Evolutionary conservation across 2,888 invertebrate species (phyloP), one percentile per base, ranked within the genome.

Genomic region (Eutolmus rufibarbis): DNA sequence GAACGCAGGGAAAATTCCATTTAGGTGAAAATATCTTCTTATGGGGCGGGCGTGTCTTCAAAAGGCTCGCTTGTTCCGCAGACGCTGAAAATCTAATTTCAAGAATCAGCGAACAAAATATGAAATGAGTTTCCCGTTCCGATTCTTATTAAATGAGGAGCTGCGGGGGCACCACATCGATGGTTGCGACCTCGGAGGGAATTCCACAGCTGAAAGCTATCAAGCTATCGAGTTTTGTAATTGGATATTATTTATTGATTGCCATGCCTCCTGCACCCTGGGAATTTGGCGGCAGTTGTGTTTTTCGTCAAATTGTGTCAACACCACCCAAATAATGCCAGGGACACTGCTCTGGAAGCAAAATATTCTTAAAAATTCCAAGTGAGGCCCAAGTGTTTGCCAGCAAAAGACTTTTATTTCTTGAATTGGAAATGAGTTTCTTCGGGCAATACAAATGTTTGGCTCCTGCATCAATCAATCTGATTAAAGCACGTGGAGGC

Each of bases 121-220:
- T 87, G 87, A 88, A 88, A 88, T 87, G 87, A 88, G 87, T 88
- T 87, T 88, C 79, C 76, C 74, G 79, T 85, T 76, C 76, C 74
- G 74, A 40, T 85, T 74, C 85, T 74, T 74, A 85, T 85, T 85
- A 74, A 74, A 85, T 85, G 66, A 74, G 37, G 74, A 85, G 12
- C 84, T 37, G 19, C n/a, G 40, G 51, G 51, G 31, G 37, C 19
- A 23, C 23, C 19, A 23, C 1, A 37, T 74, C 16, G 84, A 84
- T 56, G 84, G 28, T 43, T 37, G 3, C 34, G 14, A 16, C 40
- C 46, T 23, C 51, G 46, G 19, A 43, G 78, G 40, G 78, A 78
- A 78, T 56, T 56, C 81, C 81, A 51, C 84, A 84, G 74, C 66
- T 74, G 74, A 84, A 31, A 23, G 66, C 51, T 84, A 57, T 84